Evolutionary conservation across 1,140 invertebrate species (phyloP), one percentile per base, ranked within the genome.

Genomic region (Cephus cinctus): DNA sequence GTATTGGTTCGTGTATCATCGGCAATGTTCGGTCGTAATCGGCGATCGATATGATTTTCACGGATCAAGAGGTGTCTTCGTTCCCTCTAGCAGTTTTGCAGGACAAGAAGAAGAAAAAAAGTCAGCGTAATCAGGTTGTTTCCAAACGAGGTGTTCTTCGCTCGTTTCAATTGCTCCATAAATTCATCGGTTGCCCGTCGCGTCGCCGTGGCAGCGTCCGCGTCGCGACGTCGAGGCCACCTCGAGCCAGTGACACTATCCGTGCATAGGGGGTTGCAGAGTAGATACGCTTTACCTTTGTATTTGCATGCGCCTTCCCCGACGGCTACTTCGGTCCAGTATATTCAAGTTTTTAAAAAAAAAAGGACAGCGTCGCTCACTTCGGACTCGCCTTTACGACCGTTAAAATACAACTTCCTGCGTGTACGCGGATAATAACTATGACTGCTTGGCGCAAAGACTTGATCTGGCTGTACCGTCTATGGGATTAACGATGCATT

Each of bases 401-500:
- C 56, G 55, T 57, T 56, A 62, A 61, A 61, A 60, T 59, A 61
- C 61, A 67, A 63, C 62, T 70, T 64, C 59, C 63, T 59, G 56
- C 50, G 58, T 57, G 57, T 40, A 61, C 43, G 52, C 52, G 56
- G 52, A 65, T 61, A 65, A 69, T 70, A 64, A 61, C 56, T 62
- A 61, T 51, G 55, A 63, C 60, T 64, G 51, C 48, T 47, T 43
- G 54, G 45, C 48, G 50, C 49, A 53, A 56, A 50, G 46, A 59
- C 61, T 65, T 61, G 64, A 69, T 63, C 54, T 36, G 50, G 47
- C 27, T 47, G 44, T 49, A 56, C 52, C 20, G 47, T 36, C 43
- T 36, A 30, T 30, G 47, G 23, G 53, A 54, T 56, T 62, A 62
- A 57, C 57, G 56, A 57, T 35, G 51, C 46, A 51, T 54, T 52